Evolutionary conservation across 2,888 invertebrate genomes (phyloP).

Genomic region (Athalia rosae): DNA sequence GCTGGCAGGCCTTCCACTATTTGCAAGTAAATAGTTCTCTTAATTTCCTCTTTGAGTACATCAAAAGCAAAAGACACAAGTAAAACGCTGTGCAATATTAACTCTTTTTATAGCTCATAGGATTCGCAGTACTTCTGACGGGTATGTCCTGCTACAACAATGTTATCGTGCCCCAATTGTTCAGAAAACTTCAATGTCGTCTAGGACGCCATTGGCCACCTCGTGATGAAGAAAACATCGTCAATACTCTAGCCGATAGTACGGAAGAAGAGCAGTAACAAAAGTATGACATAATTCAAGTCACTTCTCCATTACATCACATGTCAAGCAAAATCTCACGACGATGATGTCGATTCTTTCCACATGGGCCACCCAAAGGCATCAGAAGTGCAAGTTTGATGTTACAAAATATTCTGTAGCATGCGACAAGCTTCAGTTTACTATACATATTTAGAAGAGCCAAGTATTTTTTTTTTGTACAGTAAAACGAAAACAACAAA

Average conservation of each 20-base stretch:
- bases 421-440: no score
- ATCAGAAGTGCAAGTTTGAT: no score
- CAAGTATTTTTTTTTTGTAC: no score
- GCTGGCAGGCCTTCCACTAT: constrained; percentile 88
- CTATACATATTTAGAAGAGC: no score
- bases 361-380: no score
- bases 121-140: constrained; percentile 83
- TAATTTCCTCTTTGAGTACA: background rate
- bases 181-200: constrained; percentile 58
- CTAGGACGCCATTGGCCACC: constrained; percentile 63
- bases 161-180: constrained; percentile 72
- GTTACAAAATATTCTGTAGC: no score
- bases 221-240: constrained; percentile 62
- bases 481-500: no score
- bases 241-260: constrained; percentile 67
- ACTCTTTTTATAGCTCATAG: constrained; percentile 78
- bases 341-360: no score
- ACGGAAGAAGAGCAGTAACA: constrained; percentile 55
- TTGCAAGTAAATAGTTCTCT: constrained; percentile 76
- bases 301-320: constrained; percentile 10
- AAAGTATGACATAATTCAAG: constrained; percentile 22
- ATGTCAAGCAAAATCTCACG: background rate
- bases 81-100: constrained; percentile 20
- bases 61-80: background rate
- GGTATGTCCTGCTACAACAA: constrained; percentile 92